Base-by-base conservation (phyloP, 1,140 invertebrate genomes). In the Leguminivora glycinivorella region DNA sequence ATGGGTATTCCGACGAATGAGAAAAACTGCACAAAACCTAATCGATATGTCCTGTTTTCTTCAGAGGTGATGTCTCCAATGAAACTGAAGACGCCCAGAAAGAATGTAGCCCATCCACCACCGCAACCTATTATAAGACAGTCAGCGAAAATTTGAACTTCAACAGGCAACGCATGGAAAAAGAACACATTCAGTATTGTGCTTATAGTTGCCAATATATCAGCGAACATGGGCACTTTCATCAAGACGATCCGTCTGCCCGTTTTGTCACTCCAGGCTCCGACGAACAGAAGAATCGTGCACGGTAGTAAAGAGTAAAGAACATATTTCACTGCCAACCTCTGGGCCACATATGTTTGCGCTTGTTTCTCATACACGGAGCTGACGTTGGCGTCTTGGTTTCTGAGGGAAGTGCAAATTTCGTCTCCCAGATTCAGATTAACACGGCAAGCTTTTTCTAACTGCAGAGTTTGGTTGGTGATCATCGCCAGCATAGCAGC, bases 361-460 rank as follows among this genome's bases (percentile, higher is more conserved):
- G 85, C 79, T 74, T 85, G 80, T 34, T 77, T 70, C 4, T 79
- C 83, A n/a, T 81, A 79, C 70, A 7, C 6, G 17, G 5, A 5
- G 17, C 14, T 52, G 47, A 79, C 82, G 19, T 77, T 76, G 14
- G 69, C 40, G 66, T 89, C 76, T 74, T 95, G 95, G 5, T 94
- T 92, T 26, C 25, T 14, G 12, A 96, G 78, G 0, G 94, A 93
- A 69, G 94, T 93, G 79, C 96, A 96, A 0, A 95, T 90, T 47
- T 93, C 91, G 29, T 93, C 92, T 1, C 93, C 84, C 69, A 95
- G 94, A 2, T 85, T 92, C 66, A 96, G 89, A 80, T 96, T 96
- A 0, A 96, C 95, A 10, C 95, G 87, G 74, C 96, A 96, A 0
- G 95, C 95, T 84, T 96, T 96, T 82, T 96, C 95, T 68, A 96